Base-by-base conservation (phyloP, 2,797 vertebrate genomes). In the Rostrhamus sociabilis region DNA sequence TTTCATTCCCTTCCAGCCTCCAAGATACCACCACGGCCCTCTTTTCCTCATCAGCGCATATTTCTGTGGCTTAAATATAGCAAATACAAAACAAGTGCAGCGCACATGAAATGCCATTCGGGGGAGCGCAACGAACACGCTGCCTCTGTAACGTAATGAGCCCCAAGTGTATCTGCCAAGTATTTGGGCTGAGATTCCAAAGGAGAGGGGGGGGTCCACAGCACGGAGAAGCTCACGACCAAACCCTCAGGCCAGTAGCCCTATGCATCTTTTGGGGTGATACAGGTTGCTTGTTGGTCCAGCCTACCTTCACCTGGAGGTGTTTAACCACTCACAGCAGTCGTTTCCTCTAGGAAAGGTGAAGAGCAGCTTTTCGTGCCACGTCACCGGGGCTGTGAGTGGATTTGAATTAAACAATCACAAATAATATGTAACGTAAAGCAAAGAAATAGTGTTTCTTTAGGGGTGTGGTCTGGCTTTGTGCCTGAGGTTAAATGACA, bases 21-120 rank as follows among this genome's bases (percentile, higher is more conserved):
- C 25, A 25, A 66, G 72, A 90, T 34, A 75, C 47, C 8, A 0
- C 90, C 62, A 34, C 32, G 3, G 81, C 86, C 58, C 76, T 91
- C 81, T 92, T 90, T 76, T 72, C 71, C 84, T 89, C 95, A 85
- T 78, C 84, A 64, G 45, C 0, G 0, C 78, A 48, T 96, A 93
- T 81, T 96, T 97, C 86, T 92, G 66, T 14, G 76, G 53, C 94
- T 94, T 97, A 97, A 95, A 97, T 95, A 94, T 97, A 97, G 96
- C 86, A 93, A 80, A 96, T 20, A 83, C 11, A 77, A 95, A 91
- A 86, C 94, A 97, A 96, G 89, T 96, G 96, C 89, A 95, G 94
- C 38, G 11, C 75, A 92, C 93, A 83, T 7, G 6, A 83, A 83
- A 97, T 95, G 84, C 95, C 95, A 53, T 94, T 92, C 56, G 52